Conservation (phyloP, 2,113 vertebrate species). For the Halcyon senegalensis region DNA sequence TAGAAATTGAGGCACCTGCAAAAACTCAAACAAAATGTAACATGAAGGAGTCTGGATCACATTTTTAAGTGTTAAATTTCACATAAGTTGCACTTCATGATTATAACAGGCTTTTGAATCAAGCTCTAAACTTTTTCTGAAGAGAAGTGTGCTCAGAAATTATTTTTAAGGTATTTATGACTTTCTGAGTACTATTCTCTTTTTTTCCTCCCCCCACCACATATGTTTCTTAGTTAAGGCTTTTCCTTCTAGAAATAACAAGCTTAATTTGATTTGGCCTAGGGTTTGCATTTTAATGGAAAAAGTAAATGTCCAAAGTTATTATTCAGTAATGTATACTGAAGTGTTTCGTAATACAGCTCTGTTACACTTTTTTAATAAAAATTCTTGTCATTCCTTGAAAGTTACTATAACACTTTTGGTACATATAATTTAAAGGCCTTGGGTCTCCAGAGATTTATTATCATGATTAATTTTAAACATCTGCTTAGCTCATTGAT, state of each 20-base stretch:
- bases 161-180: background rate
- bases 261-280: background rate
- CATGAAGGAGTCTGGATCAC: background rate
- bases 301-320: background rate
- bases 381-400: background rate
- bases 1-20: background rate
- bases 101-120: background rate
- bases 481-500: constrained; percentile 22
- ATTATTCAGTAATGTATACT: background rate
- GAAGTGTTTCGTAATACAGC: background rate
- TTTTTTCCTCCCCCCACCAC: background rate
- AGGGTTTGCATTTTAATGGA: background rate
- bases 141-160: background rate
- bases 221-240: background rate
- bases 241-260: background rate
- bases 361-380: background rate
- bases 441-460: background rate
- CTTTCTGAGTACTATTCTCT: background rate
- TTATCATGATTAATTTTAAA: constrained; percentile 17
- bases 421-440: background rate
- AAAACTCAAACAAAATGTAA: background rate
- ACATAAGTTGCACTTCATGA: background rate
- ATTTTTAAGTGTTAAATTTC: background rate
- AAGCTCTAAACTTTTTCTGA: background rate
- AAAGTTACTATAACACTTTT: background rate